phyloP scores from a whole-genome alignment of 2,888 invertebrate genomes.

The Nephrotoma flavescens region DNA sequence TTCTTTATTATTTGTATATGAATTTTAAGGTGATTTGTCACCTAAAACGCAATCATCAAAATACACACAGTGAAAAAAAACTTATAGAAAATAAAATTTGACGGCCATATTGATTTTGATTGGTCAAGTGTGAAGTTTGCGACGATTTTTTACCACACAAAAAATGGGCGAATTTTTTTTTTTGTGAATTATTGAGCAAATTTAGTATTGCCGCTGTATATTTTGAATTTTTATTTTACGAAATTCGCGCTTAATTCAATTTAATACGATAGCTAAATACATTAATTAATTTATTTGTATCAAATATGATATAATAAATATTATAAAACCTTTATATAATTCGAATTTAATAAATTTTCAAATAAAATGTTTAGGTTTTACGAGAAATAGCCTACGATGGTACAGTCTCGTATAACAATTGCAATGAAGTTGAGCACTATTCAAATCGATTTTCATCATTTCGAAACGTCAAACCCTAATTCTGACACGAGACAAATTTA shows the following conservation, averaged over 20 bases:
- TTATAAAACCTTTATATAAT: neutral
- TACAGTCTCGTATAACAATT: neutral
- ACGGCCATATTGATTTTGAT: constrained; percentile 12
- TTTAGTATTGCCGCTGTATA: neutral
- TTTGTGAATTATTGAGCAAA: neutral
- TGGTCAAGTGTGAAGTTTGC: neutral
- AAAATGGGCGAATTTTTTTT: neutral
- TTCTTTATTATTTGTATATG: neutral
- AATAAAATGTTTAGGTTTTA: neutral
- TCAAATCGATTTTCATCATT: neutral
- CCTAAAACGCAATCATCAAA: constrained; percentile 6
- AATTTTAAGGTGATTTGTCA: constrained; percentile 4
- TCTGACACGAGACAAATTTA: too few relatives aligned
- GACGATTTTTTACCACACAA: neutral
- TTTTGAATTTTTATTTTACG: neutral
- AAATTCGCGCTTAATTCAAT: neutral
- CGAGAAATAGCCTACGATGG: neutral
- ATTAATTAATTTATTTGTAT: neutral
- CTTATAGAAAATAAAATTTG: constrained; percentile 5
- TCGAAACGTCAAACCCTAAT: neutral
- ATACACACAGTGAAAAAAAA: constrained; percentile 3
- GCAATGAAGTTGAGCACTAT: neutral
- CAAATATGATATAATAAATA: neutral
- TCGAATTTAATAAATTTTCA: neutral
- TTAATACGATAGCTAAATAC: neutral